A percentile compares a stretch with the other conserved stretches of the same genome.
Evolutionary conservation across 1,140 invertebrate species (phyloP).

Genomic region (Penaeus indicus): DNA sequence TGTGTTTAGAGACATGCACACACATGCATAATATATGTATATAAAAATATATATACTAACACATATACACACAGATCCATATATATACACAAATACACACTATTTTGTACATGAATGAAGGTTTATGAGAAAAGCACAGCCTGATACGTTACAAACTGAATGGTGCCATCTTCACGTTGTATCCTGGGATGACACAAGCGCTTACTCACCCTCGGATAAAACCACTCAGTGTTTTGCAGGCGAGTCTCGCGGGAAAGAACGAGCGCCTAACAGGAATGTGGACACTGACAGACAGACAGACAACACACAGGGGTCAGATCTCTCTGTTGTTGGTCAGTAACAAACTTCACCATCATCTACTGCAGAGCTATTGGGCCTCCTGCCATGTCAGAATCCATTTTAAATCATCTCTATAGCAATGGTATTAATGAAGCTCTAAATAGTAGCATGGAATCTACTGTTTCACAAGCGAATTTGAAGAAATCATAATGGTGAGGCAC

Average conservation of each 20-base stretch:
- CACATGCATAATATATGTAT: too few species aligned
- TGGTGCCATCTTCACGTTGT: constrained; percentile 52
- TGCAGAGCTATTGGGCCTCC: constrained; percentile 58
- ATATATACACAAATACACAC: too few species aligned
- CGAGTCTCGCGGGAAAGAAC: constrained; percentile 63
- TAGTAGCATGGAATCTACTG: constrained; percentile 48
- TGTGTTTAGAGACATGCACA: too few species aligned
- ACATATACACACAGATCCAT: too few species aligned
- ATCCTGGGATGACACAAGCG: constrained; percentile 60
- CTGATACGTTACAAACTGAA: constrained; percentile 52
- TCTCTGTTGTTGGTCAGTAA: constrained; percentile 58
- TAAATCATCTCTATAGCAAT: constrained; percentile 46
- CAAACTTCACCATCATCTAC: constrained; percentile 61
- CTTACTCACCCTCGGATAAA: constrained; percentile 66
- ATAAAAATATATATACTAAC: too few species aligned
- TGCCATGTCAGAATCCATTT: constrained; percentile 53
- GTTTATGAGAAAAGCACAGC: constrained; percentile 24
- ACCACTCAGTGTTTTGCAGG: constrained; percentile 66
- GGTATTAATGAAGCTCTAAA: constrained; percentile 29
- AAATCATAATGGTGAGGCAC: constrained; percentile 37
- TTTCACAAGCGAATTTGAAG: constrained; percentile 41
- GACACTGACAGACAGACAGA: constrained; percentile 65
- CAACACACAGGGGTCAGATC: constrained; percentile 63
- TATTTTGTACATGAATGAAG: too few species aligned
- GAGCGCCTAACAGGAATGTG: constrained; percentile 66